Conservation (phyloP, 2,888 invertebrate genomes). For the Ephialtes manifestator region DNA sequence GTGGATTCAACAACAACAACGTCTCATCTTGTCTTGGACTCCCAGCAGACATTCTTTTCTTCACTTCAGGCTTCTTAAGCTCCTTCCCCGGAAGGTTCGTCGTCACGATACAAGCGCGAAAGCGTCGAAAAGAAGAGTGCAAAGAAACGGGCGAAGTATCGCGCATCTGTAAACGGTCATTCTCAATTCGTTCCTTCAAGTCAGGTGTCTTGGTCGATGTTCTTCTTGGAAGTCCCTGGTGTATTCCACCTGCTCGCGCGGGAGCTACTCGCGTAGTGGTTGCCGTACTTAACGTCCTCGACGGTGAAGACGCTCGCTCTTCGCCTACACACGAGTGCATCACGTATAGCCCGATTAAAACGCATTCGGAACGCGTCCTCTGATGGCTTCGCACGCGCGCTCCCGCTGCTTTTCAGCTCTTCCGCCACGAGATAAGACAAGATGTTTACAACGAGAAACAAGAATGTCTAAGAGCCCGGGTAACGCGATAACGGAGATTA, state of each 20-base stretch:
- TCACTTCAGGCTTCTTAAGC: conserved; percentile 1
- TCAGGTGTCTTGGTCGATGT: conserved; percentile 49
- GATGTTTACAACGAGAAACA: conserved; percentile 78
- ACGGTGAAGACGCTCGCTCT: background rate
- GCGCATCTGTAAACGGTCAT: conserved; percentile 58
- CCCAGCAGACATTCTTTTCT: conserved; percentile 24
- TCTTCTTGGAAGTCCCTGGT: conserved; percentile 56
- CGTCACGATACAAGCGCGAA: background rate
- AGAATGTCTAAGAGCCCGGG: conserved; percentile 72
- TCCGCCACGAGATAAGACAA: conserved; percentile 76
- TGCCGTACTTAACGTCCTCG: background rate
- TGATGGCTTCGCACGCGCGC: conserved; percentile 39
- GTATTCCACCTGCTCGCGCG: conserved; percentile 55
- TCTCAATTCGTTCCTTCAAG: conserved; percentile 58
- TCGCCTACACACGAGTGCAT: conserved; percentile 35
- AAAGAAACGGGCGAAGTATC: conserved; percentile 37
- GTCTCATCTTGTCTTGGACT: background rate
- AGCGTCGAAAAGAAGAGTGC: conserved; percentile 26
- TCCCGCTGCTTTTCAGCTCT: conserved; percentile 74
- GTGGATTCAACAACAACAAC: conserved; percentile 42
- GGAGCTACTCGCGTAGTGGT: conserved; percentile 15
- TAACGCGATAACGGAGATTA: conserved; percentile 74
- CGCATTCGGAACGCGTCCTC: conserved; percentile 10
- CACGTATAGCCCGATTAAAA: conserved; percentile 21
- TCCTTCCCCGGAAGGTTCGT: conserved; percentile 13